Base-by-base conservation (phyloP, 2,113 vertebrate genomes). In the Turnix velox region DNA sequence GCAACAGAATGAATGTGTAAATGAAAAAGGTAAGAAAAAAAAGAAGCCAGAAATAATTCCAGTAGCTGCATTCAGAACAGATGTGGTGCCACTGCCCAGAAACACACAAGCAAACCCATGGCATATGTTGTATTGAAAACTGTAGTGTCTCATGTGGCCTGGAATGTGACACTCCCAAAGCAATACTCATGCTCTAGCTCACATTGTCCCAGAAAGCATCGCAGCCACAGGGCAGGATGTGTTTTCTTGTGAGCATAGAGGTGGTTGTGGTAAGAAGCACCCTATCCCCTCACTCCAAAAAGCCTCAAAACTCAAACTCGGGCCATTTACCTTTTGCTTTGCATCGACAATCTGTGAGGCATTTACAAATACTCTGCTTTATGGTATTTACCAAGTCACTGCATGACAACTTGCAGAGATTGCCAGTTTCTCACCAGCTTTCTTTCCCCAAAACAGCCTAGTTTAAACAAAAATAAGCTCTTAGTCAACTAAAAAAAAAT, bases 161-260 rank as follows among this genome's bases (percentile, higher is more conserved):
- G 22, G 7, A 25, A 15, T 57, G 94, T 19, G 97, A 97, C 96
- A 96, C 97, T 97, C 98, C 98, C 98, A 98, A 98, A 87, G 93
- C 98, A 98, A 98, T 97, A 98, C 98, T 59, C 1, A 20, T 98
- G 68, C 71, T 98, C 78, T 98, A 18, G 98, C 98, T 98, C 98
- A 76, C 65, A 1, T 59, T 84, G 58, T 61, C 52, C 18, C 77
- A 51, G 10, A 59, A 80, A 74, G 25, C 90, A 94, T 43, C 95
- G 2, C 77, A 86, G 87, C 94, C 92, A 96, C 76, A 0, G 0
- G 95, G 93, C 93, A 93, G 87, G 95, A 94, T 58, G 7, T 65
- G 87, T 28, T 78, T 67, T 66, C 63, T 52, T 18, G 82, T 81
- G 95, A 97, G 96, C 95, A 58, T 19, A 6, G 17, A 27, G 28